These are phyloP conservation scores for Holocentrus rufus DNA, from an alignment of 2,797 vertebrate species.

Conservation along the genomic window DNA sequence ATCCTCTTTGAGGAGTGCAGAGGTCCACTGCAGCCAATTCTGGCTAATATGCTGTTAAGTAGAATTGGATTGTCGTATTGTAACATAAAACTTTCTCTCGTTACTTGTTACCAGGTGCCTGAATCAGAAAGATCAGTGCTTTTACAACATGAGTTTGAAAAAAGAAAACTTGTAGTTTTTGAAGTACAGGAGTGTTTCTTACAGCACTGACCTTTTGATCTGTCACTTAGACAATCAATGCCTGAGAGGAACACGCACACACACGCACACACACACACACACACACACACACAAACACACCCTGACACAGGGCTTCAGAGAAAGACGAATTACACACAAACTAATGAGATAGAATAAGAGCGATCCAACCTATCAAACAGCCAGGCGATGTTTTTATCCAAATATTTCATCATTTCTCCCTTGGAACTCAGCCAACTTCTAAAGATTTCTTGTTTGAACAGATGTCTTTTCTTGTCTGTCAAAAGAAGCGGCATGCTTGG, in stretches of 20 bases:
- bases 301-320: constrained; percentile 41
- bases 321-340: constrained; percentile 55
- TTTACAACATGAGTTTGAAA: constrained; percentile 24
- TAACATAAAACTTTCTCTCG: too few relatives aligned
- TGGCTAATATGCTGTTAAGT: too few relatives aligned
- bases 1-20: constrained; percentile 20
- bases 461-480: constrained; percentile 60
- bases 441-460: constrained; percentile 59
- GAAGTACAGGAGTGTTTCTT: constrained; percentile 35
- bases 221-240: constrained; percentile 58
- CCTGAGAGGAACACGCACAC: constrained; percentile 12
- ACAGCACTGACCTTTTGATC: constrained; percentile 65
- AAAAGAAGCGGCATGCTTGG: constrained; percentile 37
- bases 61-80: too few relatives aligned
- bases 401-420: constrained; percentile 61
- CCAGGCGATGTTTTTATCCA: constrained; percentile 53
- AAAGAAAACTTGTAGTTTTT: constrained; percentile 20
- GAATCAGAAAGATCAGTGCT: constrained; percentile 1
- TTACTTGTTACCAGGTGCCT: too few relatives aligned
- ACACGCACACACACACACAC: constrained; percentile 27
- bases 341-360: constrained; percentile 69
- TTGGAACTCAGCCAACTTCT: constrained; percentile 54
- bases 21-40: constrained; percentile 21
- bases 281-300: neutral
- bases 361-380: constrained; percentile 56